A percentile compares a stretch with the other conserved stretches of the same genome.
Conservation (phyloP, 2,113 vertebrate genomes). For the Bostrychus sinensis region DNA sequence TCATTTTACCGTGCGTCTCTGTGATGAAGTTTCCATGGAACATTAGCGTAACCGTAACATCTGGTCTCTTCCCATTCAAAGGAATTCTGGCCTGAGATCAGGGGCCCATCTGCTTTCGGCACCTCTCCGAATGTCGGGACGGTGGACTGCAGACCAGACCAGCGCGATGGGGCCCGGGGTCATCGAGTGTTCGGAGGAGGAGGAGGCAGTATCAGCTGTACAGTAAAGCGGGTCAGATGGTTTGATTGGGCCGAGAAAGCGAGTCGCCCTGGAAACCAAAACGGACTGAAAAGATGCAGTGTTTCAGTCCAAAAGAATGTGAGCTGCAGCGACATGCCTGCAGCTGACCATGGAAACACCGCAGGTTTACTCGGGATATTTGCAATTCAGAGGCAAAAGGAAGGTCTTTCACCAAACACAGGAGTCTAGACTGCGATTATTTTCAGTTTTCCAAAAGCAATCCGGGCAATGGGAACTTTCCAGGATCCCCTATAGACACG, state of each 20-base stretch:
- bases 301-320: conserved; percentile 58
- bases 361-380: neutral
- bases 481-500: too few species aligned
- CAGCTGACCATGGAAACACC: conserved; percentile 7
- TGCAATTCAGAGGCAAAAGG: neutral
- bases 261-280: too few species aligned
- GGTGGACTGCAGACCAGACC: too few species aligned
- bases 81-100: conserved; percentile 44
- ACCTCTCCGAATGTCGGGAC: conserved; percentile 47
- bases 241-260: conserved; percentile 39
- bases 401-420: neutral
- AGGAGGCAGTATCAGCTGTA: conserved; percentile 50
- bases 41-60: conserved; percentile 5
- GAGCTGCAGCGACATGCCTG: conserved; percentile 34
- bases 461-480: too few species aligned
- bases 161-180: conserved; percentile 44
- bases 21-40: conserved; percentile 33
- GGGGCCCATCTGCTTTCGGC: conserved; percentile 57
- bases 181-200: conserved; percentile 51
- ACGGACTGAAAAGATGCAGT: conserved; percentile 36
- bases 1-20: too few species aligned
- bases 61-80: conserved; percentile 20
- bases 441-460: too few species aligned
- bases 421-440: too few species aligned
- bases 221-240: conserved; percentile 52